Base-by-base conservation (phyloP, 2,797 vertebrate genomes). In the Salarias fasciatus region DNA sequence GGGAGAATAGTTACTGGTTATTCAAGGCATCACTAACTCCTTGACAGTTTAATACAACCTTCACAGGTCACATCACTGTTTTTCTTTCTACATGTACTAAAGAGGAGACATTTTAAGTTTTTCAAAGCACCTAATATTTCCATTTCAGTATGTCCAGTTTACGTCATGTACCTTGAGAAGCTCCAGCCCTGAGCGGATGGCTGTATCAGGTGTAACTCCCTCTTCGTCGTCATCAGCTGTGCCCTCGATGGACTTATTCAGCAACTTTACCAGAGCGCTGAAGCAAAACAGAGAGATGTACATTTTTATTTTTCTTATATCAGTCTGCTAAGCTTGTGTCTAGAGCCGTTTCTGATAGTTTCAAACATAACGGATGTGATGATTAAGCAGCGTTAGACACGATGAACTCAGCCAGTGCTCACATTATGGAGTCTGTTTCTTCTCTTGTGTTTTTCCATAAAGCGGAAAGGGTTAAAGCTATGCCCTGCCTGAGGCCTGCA, bases 161-260 rank as follows among this genome's bases (percentile, higher is more conserved):
- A 12, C 15, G 59, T 4, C 2, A 0, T 14, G 13, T 79, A 99
- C 98, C 96, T 99, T 99, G 71, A 99, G 96, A 65, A 99, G 93
- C 87, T 99, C 98, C 85, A 99, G 94, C 70, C 98, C 98, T 48
- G 97, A 95, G 69, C 98, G 96, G 88, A 99, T 99, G 77, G 98
- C 98, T 54, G 96, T 95, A 83, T 99, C 98, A 59, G 96, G 97
- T 79, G 96, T 97, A 67, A 99, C 97, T 65, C 98, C 98, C 84
- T 99, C 98, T 78, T 99, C 98, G 56, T 99, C 98, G 63, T 99
- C 98, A 77, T 99, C 98, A 69, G 95, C 96, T 56, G 97, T 98
- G 59, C 98, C 98, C 66, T 99, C 98, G 84, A 97, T 96, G 5
- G 98, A 99, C 86, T 98, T 99, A 90, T 99, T 99, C 88, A 99